A percentile compares a stretch with the other conserved stretches of the same genome.
Conservation (phyloP, 2,113 vertebrate species). For the Pedionomus torquatus region DNA sequence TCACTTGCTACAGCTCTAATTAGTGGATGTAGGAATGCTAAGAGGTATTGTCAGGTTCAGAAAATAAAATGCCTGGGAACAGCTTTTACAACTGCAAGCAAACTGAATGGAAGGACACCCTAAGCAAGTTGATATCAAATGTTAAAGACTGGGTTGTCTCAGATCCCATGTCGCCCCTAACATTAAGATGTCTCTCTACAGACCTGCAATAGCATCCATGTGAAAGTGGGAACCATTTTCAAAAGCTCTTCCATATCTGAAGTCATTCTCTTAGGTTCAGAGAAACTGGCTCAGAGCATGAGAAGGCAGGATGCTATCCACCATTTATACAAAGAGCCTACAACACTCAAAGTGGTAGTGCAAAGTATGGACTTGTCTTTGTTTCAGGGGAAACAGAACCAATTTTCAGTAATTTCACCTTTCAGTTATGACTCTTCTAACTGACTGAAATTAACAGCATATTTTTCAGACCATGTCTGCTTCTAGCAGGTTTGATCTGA, state of each 20-base stretch:
- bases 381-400: background rate
- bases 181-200: background rate
- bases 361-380: background rate
- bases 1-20: background rate
- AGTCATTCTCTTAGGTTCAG: background rate
- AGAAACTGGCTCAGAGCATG: background rate
- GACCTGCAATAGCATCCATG: background rate
- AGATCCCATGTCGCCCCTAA: too few species aligned
- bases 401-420: background rate
- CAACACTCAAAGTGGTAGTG: background rate
- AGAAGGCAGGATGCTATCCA: background rate
- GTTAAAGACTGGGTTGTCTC: background rate
- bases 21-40: background rate
- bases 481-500: background rate
- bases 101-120: background rate
- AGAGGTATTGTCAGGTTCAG: background rate
- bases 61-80: background rate
- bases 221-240: background rate
- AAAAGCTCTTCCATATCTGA: background rate
- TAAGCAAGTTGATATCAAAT: background rate
- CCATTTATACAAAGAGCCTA: background rate
- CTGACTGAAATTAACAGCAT: background rate
- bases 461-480: background rate
- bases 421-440: background rate
- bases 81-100: background rate